These are phyloP conservation scores for Silurus meridionalis DNA, from an alignment of 2,113 vertebrate genomes.

Conservation along the genomic window DNA sequence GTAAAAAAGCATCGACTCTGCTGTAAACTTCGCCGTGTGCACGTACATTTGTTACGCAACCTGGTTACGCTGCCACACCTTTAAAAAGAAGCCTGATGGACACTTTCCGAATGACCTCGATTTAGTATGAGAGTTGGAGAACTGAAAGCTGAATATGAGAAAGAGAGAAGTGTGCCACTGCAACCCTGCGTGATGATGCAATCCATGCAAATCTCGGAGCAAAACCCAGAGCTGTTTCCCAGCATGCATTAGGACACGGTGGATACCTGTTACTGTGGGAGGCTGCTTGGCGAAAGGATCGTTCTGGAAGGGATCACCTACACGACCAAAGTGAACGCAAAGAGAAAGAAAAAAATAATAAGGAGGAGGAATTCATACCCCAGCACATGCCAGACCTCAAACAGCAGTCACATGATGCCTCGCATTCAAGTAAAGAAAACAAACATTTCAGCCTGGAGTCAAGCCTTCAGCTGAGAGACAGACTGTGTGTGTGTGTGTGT, in stretches of 20 bases:
- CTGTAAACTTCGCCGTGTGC: not conserved
- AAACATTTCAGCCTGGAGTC: not conserved
- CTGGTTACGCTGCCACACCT: not conserved
- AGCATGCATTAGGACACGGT: not conserved
- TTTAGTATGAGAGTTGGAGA: slow-evolving; percentile 54
- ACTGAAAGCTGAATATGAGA: slow-evolving; percentile 60
- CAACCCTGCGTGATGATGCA: slow-evolving; percentile 24
- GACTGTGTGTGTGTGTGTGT: not conserved
- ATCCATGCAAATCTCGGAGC: slow-evolving; percentile 28
- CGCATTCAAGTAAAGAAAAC: not conserved
- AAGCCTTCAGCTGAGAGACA: not conserved
- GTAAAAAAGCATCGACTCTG: not conserved
- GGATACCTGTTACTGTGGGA: slow-evolving; percentile 79
- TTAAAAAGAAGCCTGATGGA: slow-evolving; percentile 6
- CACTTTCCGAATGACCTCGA: slow-evolving; percentile 21
- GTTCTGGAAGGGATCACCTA: slow-evolving; percentile 91
- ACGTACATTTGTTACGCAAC: slow-evolving; percentile 19
- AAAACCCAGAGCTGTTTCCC: not conserved
- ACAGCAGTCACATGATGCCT: not conserved
- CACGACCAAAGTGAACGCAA: slow-evolving; percentile 33
- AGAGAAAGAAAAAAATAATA: slow-evolving; percentile 22
- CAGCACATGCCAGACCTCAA: not conserved
- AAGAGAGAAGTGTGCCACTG: slow-evolving; percentile 57
- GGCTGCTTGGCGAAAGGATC: slow-evolving; percentile 89
- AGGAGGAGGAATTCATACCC: not conserved